These are phyloP conservation scores for Ephestia elutella DNA, from an alignment of 1,140 invertebrate species.

Conservation along the genomic window DNA sequence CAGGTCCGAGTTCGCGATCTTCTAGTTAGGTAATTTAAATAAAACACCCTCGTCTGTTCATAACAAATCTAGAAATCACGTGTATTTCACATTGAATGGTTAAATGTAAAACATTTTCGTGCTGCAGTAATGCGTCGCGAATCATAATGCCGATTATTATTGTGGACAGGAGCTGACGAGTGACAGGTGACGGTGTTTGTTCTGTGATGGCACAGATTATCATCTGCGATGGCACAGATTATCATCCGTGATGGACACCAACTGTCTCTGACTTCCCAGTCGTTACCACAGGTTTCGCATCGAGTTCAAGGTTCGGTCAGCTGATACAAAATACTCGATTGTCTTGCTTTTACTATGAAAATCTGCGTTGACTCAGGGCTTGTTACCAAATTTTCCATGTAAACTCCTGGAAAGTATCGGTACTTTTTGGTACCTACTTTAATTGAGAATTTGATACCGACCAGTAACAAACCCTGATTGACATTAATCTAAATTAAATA, in stretches of 20 bases:
- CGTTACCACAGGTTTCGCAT: not conserved
- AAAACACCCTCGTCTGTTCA: too few relatives aligned
- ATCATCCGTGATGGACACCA: conserved; percentile 26
- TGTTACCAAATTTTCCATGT: too few relatives aligned
- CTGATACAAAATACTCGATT: not conserved
- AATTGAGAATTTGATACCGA: too few relatives aligned
- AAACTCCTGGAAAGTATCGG: too few relatives aligned
- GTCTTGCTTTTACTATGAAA: not conserved
- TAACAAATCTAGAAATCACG: too few relatives aligned
- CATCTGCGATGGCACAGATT: not conserved
- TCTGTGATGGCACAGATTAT: not conserved
- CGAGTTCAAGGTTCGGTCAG: not conserved
- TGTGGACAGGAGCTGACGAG: conserved; percentile 7
- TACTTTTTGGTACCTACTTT: too few relatives aligned
- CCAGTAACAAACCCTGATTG: too few relatives aligned
- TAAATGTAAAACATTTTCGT: not conserved
- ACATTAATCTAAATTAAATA: too few relatives aligned
- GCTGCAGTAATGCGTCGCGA: not conserved
- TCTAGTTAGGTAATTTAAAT: too few relatives aligned
- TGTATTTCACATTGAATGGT: too few relatives aligned
- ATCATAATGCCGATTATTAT: not conserved
- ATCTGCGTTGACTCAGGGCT: not conserved
- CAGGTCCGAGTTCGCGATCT: too few relatives aligned
- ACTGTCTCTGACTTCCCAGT: conserved; percentile 15
- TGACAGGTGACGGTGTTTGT: conserved; percentile 20